phyloP scores from a whole-genome alignment of 2,113 vertebrate genomes.

The Potamarius usumacintae region DNA sequence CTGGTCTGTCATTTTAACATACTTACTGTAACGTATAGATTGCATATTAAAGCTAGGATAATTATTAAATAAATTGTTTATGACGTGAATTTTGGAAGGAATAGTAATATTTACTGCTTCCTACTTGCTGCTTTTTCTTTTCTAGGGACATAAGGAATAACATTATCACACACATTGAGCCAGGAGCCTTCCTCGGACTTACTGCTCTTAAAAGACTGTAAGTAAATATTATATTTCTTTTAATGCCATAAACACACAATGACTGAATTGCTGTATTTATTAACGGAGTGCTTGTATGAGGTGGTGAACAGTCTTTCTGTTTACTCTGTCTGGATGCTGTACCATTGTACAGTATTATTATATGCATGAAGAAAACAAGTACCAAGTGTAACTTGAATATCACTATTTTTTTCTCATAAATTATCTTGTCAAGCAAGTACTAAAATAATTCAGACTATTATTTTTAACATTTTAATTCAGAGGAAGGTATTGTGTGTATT shows the following conservation, averaged over 20 bases:
- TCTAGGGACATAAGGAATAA: slow-evolving; percentile 93
- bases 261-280: background rate
- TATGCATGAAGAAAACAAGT: slow-evolving; percentile 50
- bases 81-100: background rate
- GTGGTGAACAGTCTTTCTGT: background rate
- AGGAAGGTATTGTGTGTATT: background rate
- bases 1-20: background rate
- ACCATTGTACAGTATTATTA: slow-evolving; percentile 42
- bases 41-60: background rate
- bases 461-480: background rate
- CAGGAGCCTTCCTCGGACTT: slow-evolving; percentile 90
- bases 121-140: slow-evolving; percentile 41
- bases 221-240: slow-evolving; percentile 68
- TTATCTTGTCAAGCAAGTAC: background rate
- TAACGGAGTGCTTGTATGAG: background rate
- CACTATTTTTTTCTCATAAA: background rate
- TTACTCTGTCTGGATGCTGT: slow-evolving; percentile 1
- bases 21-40: background rate
- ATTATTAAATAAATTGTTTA: background rate
- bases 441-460: background rate
- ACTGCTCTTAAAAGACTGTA: slow-evolving; percentile 90
- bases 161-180: slow-evolving; percentile 88
- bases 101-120: slow-evolving; percentile 1
- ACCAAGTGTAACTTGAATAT: background rate
- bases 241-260: background rate